These are phyloP conservation scores for Achlya flavicornis DNA, from an alignment of 2,888 invertebrate species.

Conservation along the genomic window DNA sequence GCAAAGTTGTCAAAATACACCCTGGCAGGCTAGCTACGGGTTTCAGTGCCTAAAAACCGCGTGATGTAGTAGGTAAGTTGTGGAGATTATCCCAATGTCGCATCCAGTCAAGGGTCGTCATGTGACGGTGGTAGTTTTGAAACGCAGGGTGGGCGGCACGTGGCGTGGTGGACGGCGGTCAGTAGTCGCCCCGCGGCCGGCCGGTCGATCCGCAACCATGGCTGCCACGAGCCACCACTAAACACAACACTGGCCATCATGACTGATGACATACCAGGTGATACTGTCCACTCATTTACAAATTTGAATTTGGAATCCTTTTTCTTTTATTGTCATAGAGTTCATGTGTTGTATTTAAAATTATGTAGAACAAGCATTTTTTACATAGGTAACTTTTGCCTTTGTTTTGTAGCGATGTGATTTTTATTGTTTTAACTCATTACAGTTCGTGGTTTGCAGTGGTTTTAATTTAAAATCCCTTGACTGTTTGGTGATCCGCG, in stretches of 20 bases:
- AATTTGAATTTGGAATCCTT: conserved; percentile 4
- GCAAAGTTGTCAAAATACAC: too few relatives aligned
- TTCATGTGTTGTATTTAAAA: background rate
- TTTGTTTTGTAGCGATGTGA: background rate
- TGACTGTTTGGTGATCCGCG: too few relatives aligned
- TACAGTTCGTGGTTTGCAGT: too few relatives aligned
- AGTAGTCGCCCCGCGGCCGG: conserved; percentile 71
- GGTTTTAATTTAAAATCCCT: too few relatives aligned
- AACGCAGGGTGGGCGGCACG: conserved; percentile 54
- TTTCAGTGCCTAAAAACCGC: too few relatives aligned
- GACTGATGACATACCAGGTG: conserved; percentile 80
- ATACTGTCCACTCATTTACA: conserved; percentile 34
- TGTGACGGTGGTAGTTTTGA: conserved; percentile 46
- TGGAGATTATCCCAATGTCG: too few relatives aligned
- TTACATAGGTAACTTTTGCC: background rate
- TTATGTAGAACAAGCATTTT: too few relatives aligned
- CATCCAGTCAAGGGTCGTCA: conserved; percentile 36
- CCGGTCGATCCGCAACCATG: conserved; percentile 60
- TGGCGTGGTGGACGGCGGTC: conserved; percentile 64
- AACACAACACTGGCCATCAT: conserved; percentile 44
- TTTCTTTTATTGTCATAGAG: background rate
- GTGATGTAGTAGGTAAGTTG: too few relatives aligned
- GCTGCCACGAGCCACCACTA: conserved; percentile 30
- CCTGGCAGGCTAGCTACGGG: too few relatives aligned
- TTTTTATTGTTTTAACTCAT: too few relatives aligned